Conservation (phyloP, 92 coral and sea anemone species). For the Montipora capitata region DNA sequence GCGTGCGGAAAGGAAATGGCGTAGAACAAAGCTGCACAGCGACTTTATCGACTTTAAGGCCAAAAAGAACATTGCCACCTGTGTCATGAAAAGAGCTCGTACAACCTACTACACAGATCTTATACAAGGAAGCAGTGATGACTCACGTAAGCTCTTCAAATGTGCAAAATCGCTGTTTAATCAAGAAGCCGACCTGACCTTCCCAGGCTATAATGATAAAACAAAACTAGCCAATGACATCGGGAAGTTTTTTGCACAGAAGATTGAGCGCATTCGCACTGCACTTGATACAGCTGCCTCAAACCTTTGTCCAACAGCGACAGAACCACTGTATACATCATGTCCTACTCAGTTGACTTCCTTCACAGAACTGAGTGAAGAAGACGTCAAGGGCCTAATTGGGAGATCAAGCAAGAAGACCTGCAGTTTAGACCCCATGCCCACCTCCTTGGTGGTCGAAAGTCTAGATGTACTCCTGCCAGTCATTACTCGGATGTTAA, state of each 20-base stretch:
- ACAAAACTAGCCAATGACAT: background rate
- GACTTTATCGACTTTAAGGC: too few relatives aligned
- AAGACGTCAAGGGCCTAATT: background rate
- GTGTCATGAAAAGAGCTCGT: too few relatives aligned
- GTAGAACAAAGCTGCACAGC: too few relatives aligned
- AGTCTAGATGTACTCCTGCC: conserved; percentile 55
- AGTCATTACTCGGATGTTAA: conserved; percentile 52
- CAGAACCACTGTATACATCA: background rate
- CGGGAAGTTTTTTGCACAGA: background rate
- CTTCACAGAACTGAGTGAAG: too few relatives aligned
- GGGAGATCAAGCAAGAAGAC: conserved; percentile 38
- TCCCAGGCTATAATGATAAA: too few relatives aligned
- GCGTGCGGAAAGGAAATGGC: too few relatives aligned
- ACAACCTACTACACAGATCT: too few relatives aligned
- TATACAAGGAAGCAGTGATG: too few relatives aligned
- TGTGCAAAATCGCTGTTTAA: too few relatives aligned
- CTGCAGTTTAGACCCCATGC: conserved; percentile 52
- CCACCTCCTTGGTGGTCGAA: conserved; percentile 46
- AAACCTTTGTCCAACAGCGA: background rate
- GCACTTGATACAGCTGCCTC: background rate
- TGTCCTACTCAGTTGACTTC: background rate
- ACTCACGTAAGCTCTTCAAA: too few relatives aligned
- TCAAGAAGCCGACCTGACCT: too few relatives aligned
- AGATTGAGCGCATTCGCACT: background rate
- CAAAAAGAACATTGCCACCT: too few relatives aligned